Conservation (phyloP, 2,113 vertebrate genomes). For the Coryphaenoides rupestris region DNA sequence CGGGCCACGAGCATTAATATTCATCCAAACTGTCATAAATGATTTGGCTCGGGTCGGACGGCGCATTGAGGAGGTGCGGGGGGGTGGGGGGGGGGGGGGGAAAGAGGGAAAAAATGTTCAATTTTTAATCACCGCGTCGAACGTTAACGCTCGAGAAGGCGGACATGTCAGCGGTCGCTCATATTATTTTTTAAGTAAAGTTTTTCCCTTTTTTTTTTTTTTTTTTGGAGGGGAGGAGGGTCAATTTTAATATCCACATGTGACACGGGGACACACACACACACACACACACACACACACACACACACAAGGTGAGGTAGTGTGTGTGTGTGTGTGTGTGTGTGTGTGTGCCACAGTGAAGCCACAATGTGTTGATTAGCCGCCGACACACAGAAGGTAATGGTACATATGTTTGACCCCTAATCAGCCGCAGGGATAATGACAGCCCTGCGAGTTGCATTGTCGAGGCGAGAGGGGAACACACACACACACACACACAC, state of each 20-base stretch:
- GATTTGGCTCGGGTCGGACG: constrained; percentile 93
- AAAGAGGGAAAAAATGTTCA: constrained; percentile 86
- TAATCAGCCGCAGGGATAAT: constrained; percentile 19
- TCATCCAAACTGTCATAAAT: constrained; percentile 98
- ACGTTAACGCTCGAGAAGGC: constrained; percentile 93
- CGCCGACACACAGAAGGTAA: neutral
- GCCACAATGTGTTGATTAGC: too few species aligned
- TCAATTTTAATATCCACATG: constrained; percentile 32
- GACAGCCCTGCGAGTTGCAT: constrained; percentile 27
- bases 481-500: neutral
- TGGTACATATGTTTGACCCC: constrained; percentile 19
- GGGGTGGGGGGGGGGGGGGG: too few species aligned
- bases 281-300: too few species aligned
- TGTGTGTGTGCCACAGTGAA: too few species aligned
- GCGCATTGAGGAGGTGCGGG: constrained; percentile 86
- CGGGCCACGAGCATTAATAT: constrained; percentile 97
- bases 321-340: too few species aligned
- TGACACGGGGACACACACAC: constrained; percentile 40
- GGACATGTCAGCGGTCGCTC: constrained; percentile 87
- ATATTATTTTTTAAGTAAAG: constrained; percentile 83
- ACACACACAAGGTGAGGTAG: constrained; percentile 38
- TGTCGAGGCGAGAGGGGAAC: neutral
- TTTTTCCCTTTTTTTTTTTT: constrained; percentile 66
- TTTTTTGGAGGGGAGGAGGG: neutral
- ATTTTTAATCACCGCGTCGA: constrained; percentile 96